These are phyloP conservation scores for Typhlichthys subterraneus DNA, from an alignment of 2,797 vertebrate species.

Conservation along the genomic window DNA sequence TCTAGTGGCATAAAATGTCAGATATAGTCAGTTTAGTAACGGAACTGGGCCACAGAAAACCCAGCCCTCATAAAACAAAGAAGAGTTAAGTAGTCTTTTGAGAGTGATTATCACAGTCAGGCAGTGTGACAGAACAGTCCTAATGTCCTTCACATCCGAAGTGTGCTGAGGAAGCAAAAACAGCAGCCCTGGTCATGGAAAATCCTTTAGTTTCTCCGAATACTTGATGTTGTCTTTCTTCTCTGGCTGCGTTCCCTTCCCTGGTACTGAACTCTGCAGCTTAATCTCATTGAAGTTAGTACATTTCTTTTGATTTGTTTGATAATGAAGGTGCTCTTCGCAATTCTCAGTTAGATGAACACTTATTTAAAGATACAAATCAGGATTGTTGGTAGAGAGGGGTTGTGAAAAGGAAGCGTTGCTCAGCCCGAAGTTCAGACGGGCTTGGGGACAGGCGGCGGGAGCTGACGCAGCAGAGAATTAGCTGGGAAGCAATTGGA, in stretches of 20 bases:
- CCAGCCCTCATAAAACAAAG: neutral
- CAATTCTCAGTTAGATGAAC: slow-evolving; percentile 24
- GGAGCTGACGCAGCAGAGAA: slow-evolving; percentile 65
- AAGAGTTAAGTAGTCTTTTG: neutral
- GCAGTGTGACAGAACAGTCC: slow-evolving; percentile 21
- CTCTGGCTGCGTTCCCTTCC: slow-evolving; percentile 38
- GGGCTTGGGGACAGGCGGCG: slow-evolving; percentile 16
- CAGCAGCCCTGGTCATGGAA: slow-evolving; percentile 21
- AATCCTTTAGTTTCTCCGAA: slow-evolving; percentile 44
- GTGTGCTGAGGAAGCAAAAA: slow-evolving; percentile 44
- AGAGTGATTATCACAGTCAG: slow-evolving; percentile 26
- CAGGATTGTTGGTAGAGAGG: slow-evolving; percentile 3
- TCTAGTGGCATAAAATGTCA: neutral
- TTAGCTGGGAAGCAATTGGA: slow-evolving; percentile 42
- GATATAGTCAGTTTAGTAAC: neutral
- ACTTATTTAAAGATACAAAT: slow-evolving; percentile 34
- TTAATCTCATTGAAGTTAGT: slow-evolving; percentile 37
- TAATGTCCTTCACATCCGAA: slow-evolving; percentile 17
- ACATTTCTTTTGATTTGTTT: slow-evolving; percentile 27
- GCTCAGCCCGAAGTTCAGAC: slow-evolving; percentile 43
- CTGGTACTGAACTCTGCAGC: slow-evolving; percentile 37
- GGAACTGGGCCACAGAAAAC: neutral
- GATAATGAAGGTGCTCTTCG: slow-evolving; percentile 33
- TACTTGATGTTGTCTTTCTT: slow-evolving; percentile 55
- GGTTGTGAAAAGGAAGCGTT: slow-evolving; percentile 36